A percentile compares a stretch with the other conserved stretches of the same genome.
phyloP scores from a whole-genome alignment of 2,797 vertebrate genomes.

The Aeoliscus strigatus region DNA sequence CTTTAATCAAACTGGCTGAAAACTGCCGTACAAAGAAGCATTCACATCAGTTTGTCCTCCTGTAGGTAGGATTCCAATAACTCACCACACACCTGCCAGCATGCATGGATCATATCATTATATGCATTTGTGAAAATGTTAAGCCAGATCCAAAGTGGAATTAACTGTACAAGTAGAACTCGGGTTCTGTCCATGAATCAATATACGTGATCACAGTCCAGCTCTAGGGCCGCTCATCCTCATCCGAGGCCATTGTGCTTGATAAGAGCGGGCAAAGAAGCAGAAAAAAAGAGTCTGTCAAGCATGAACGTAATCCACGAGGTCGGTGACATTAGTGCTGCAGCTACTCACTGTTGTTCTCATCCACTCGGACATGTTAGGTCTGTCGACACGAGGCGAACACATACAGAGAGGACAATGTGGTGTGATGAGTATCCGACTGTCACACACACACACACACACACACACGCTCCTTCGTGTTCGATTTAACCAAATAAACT shows the following conservation, averaged over 20 bases:
- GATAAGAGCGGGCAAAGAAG: conserved; percentile 19
- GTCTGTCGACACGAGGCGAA: conserved; percentile 38
- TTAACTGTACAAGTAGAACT: conserved; percentile 10
- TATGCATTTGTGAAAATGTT: too few relatives aligned
- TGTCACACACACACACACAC: too few relatives aligned
- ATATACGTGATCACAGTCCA: conserved; percentile 27
- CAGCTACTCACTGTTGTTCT: conserved; percentile 45
- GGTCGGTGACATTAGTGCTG: conserved; percentile 39
- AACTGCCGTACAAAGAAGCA: neutral
- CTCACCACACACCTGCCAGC: too few relatives aligned
- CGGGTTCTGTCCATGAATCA: conserved; percentile 22
- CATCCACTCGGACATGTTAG: conserved; percentile 46
- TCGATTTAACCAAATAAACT: conserved; percentile 20
- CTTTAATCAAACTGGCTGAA: neutral
- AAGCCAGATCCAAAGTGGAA: conserved; percentile 3
- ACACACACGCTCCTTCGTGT: conserved; percentile 5
- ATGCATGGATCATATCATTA: too few relatives aligned
- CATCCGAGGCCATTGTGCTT: conserved; percentile 14
- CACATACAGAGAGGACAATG: conserved; percentile 31
- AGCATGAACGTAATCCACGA: conserved; percentile 55
- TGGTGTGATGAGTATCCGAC: too few relatives aligned
- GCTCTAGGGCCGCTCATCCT: conserved; percentile 9
- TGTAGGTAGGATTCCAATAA: too few relatives aligned
- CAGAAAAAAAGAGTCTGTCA: conserved; percentile 33
- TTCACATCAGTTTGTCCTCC: too few relatives aligned